Conservation (phyloP, 37 sponge, comb jelly and placozoan species). For the Oscarella lobularis region DNA sequence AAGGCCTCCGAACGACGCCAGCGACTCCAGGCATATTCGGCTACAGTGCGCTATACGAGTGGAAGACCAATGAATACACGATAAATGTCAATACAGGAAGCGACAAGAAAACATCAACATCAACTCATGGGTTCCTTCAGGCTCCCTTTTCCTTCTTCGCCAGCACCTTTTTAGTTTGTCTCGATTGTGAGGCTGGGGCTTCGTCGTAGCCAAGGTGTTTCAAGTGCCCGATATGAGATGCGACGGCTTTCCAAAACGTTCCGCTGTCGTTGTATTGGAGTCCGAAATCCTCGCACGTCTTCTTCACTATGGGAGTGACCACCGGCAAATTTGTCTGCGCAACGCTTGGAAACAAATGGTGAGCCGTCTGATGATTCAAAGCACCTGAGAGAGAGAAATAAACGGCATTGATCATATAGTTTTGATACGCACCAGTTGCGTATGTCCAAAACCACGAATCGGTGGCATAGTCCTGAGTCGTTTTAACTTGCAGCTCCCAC, state of each 20-base stretch:
- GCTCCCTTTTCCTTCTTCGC: conserved; percentile 1
- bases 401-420: neutral
- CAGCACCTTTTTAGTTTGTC: neutral
- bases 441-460: conserved; percentile 79
- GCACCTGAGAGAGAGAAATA: conserved; percentile 42
- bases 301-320: conserved; percentile 68
- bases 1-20: no score
- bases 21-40: no score
- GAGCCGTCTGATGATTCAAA: conserved; percentile 82
- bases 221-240: conserved; percentile 72
- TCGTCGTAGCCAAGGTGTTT: conserved; percentile 52
- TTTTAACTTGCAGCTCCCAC: conserved; percentile 81
- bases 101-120: conserved; percentile 27
- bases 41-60: no score
- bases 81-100: no score
- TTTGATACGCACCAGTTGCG: neutral
- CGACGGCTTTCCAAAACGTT: conserved; percentile 64
- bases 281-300: conserved; percentile 80
- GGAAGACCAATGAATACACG: no score
- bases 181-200: neutral
- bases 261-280: conserved; percentile 67
- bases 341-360: conserved; percentile 79
- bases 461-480: conserved; percentile 80
- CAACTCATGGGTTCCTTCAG: conserved; percentile 11
- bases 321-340: conserved; percentile 72